phyloP scores from a whole-genome alignment of 2,113 vertebrate genomes.

The Elaphurus davidianus region DNA sequence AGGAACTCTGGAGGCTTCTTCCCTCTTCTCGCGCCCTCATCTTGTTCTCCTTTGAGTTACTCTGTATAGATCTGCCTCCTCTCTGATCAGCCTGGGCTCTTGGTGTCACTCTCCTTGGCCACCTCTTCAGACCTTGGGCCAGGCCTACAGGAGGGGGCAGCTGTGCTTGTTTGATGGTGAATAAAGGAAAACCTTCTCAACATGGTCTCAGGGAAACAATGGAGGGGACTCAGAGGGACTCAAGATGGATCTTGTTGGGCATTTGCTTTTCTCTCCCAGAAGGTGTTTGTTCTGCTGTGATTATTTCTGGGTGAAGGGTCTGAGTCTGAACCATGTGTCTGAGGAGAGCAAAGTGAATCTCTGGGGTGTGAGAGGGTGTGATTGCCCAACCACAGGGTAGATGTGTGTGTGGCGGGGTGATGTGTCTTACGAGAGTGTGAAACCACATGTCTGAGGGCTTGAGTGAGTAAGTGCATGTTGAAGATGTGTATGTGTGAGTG shows the following conservation, averaged over 20 bases:
- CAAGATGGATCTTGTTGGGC: fast-evolving
- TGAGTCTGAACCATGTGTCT: background rate
- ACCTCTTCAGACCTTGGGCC: background rate
- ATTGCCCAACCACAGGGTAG: background rate
- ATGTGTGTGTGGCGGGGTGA: background rate
- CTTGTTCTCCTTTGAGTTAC: background rate
- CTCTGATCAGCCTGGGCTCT: background rate
- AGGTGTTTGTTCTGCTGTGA: background rate
- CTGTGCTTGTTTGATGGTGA: background rate
- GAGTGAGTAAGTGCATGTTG: fast-evolving
- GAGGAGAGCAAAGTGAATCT: background rate
- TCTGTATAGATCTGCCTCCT: background rate
- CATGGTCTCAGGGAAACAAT: background rate
- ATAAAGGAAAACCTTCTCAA: background rate
- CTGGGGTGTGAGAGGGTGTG: background rate
- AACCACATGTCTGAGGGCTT: fast-evolving
- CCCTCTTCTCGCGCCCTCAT: background rate
- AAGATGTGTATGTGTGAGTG: background rate
- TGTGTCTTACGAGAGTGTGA: background rate
- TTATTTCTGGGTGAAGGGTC: background rate
- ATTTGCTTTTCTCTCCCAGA: background rate
- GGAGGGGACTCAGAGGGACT: background rate
- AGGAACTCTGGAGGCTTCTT: background rate
- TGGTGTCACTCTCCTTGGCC: background rate
- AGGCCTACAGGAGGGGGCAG: background rate